Evolutionary conservation across 1,140 invertebrate species (phyloP).

Genomic region (Helicoverpa zea): DNA sequence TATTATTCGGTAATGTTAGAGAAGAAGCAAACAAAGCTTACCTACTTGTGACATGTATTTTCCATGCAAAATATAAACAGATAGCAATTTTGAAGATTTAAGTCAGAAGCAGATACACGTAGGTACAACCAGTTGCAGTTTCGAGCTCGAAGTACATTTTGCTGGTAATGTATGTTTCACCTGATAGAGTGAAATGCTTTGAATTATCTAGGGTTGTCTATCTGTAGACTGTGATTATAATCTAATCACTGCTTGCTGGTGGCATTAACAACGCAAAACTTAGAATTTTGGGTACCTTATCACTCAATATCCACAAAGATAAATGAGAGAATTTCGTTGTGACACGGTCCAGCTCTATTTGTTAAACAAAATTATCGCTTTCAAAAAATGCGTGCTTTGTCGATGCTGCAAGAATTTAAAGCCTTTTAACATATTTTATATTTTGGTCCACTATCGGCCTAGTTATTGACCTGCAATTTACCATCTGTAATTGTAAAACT

Average conservation of each 20-base stretch:
- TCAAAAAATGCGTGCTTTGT: no score
- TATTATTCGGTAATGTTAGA: no score
- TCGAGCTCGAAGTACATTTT: not conserved
- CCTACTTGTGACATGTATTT: not conserved
- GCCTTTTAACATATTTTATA: no score
- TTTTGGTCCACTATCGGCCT: no score
- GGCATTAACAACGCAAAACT: slow-evolving; percentile 2
- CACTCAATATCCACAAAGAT: no score
- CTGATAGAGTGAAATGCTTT: slow-evolving; percentile 37
- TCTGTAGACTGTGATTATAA: slow-evolving; percentile 6
- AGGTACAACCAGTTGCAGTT: slow-evolving; percentile 15
- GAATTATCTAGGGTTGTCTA: slow-evolving; percentile 37
- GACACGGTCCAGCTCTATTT: no score
- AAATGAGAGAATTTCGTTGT: no score
- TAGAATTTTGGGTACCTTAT: not conserved
- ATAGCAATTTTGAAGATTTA: not conserved
- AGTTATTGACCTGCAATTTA: no score
- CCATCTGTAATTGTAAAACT: no score
- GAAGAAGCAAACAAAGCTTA: no score
- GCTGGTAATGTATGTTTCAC: slow-evolving; percentile 33
- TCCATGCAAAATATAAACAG: not conserved
- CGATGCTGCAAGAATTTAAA: no score
- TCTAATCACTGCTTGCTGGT: not conserved
- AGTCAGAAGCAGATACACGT: not conserved
- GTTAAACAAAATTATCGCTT: no score